phyloP scores from a whole-genome alignment of 2,113 vertebrate species.

The Poeciliopsis prolifica region DNA sequence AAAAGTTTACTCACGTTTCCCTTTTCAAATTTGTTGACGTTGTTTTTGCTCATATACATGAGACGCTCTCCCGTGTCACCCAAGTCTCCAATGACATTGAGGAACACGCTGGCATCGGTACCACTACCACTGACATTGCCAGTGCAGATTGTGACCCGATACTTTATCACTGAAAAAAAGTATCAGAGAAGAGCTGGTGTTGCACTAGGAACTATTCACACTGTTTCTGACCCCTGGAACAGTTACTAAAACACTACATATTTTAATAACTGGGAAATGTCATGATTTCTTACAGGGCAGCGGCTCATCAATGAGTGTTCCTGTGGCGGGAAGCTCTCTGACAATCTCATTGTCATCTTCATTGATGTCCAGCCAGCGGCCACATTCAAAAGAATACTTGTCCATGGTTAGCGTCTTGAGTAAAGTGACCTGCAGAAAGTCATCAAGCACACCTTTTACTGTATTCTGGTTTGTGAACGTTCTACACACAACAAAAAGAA shows the following conservation, averaged over 20 bases:
- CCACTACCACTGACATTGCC: slow-evolving; percentile 88
- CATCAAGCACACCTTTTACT: background rate
- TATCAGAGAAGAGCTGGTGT: background rate
- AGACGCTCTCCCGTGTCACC: slow-evolving; percentile 92
- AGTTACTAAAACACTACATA: background rate
- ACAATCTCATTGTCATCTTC: slow-evolving; percentile 96
- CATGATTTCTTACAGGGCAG: slow-evolving; percentile 81
- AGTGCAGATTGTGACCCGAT: slow-evolving; percentile 90
- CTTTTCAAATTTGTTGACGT: slow-evolving; percentile 93
- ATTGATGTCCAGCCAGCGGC: slow-evolving; percentile 94
- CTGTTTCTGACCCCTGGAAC: background rate
- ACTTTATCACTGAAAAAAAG: slow-evolving; percentile 86
- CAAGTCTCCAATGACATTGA: slow-evolving; percentile 87
- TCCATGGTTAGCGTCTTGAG: slow-evolving; percentile 92
- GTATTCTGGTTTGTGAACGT: background rate
- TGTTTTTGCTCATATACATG: slow-evolving; percentile 92
- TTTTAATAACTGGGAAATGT: background rate
- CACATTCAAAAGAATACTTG: slow-evolving; percentile 92
- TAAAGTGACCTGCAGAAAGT: slow-evolving; percentile 84
- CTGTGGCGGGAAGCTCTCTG: slow-evolving; percentile 89
- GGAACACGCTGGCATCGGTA: slow-evolving; percentile 92
- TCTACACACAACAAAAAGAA: background rate
- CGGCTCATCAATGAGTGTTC: slow-evolving; percentile 83
- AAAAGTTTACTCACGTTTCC: slow-evolving; percentile 86
- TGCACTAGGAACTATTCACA: background rate